Evolutionary conservation across 2,113 vertebrate species (phyloP), one percentile per base, ranked within the genome.

Genomic region (Scortum barcoo): DNA sequence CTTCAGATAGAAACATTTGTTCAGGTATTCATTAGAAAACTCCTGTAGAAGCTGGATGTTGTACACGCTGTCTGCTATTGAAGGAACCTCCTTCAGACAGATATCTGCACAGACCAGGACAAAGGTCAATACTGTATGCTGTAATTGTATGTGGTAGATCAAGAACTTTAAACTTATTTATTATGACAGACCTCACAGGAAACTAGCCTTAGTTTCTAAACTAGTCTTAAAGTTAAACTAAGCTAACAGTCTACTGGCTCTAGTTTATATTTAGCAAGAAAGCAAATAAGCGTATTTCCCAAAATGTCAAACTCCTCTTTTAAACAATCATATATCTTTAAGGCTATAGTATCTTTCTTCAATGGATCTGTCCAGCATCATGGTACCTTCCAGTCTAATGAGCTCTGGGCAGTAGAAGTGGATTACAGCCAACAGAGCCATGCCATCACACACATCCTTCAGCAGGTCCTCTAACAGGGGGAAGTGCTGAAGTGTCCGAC

Each of bases 381-480:
- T 92, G 8, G 30, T 95, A 99, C 98, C 97, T 65, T 99, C 97
- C 48, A 99, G 94, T 70, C 96, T 97, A 94, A 99, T 96, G 65
- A 97, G 95, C 74, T 97, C 97, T 0, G 98, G 98, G 89, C 98
- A 99, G 56, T 99, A 99, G 88, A 97, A 99, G 93, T 99, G 97
- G 83, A 99, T 94, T 40, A 98, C 91, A 12, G 96, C 94, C 33
- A 99, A 90, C 85, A 99, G 96, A 50, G 97, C 97, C 6, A 95
- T 94, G 17, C 97, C 97, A 13, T 97, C 97, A 0, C 96, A 97
- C 44, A 97, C 92, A 17, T 98, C 97, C 85, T 97, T 96, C 96
- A 98, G 93, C 92, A 99, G 78, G 76, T 99, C 96, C 62, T 98
- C 97, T 91, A 99, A 81, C 89, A 97, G 28, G 19, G 97, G 96